Conservation (phyloP, 2,797 vertebrate species). For the Malacoctenus gilli region DNA sequence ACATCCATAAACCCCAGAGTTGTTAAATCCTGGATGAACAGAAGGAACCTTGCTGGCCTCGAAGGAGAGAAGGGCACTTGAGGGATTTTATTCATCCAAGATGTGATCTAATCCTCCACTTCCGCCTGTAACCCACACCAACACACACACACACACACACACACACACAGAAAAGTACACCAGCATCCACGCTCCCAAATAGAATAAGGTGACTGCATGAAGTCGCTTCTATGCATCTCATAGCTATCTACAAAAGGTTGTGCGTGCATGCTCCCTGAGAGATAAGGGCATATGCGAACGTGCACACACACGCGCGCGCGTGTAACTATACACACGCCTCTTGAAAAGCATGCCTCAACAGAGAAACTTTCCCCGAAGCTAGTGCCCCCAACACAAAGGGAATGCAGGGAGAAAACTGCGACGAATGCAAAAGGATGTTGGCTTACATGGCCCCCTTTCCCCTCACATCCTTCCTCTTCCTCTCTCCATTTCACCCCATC, state of each 20-base stretch:
- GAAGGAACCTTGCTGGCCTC: constrained; percentile 19
- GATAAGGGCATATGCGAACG: neutral
- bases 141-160: constrained; percentile 11
- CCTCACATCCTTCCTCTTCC: constrained; percentile 50
- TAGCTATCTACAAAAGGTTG: constrained; percentile 32
- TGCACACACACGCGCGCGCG: constrained; percentile 15
- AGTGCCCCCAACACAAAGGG: constrained; percentile 46
- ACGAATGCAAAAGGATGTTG: constrained; percentile 52
- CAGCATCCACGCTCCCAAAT: constrained; percentile 18
- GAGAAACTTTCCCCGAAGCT: constrained; percentile 54
- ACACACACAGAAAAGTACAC: neutral
- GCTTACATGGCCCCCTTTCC: constrained; percentile 41
- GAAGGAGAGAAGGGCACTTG: constrained; percentile 17
- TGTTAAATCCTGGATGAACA: constrained; percentile 2
- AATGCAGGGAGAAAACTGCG: constrained; percentile 41
- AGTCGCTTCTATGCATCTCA: constrained; percentile 26
- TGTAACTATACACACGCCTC: constrained; percentile 1
- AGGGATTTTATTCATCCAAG: constrained; percentile 36
- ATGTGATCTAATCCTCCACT: constrained; percentile 47
- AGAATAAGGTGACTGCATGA: constrained; percentile 15
- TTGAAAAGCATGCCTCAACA: constrained; percentile 56
- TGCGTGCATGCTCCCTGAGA: constrained; percentile 15
- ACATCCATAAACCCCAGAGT: neutral
- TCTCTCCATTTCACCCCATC: constrained; percentile 43
- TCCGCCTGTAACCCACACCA: neutral